phyloP scores from a whole-genome alignment of 2,797 vertebrate species.

The Oophaga sylvatica region DNA sequence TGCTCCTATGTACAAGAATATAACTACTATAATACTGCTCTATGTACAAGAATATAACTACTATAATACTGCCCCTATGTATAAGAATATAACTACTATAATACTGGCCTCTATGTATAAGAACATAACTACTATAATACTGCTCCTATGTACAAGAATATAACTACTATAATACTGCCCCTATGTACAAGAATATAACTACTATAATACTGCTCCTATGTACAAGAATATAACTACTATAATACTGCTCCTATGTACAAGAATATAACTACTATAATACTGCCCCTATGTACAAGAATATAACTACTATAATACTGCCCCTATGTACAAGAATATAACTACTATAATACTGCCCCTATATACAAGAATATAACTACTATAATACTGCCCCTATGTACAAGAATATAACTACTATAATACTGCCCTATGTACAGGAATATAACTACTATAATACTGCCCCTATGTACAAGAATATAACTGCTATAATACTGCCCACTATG shows the following conservation, averaged over 20 bases:
- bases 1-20: slow-evolving; percentile 5
- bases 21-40: slow-evolving; percentile 10
- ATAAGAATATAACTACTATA: slow-evolving; percentile 16
- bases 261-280: slow-evolving; percentile 19
- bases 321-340: not conserved
- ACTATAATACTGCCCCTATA: not conserved
- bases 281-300: slow-evolving; percentile 1
- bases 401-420: slow-evolving; percentile 19
- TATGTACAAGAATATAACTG: not conserved
- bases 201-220: not conserved
- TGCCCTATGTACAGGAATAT: slow-evolving; percentile 1
- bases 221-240: slow-evolving; percentile 16
- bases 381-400: slow-evolving; percentile 13
- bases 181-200: not conserved
- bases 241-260: slow-evolving; percentile 10
- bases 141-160: slow-evolving; percentile 5
- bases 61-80: not conserved
- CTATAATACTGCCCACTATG: not conserved
- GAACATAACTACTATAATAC: slow-evolving; percentile 17
- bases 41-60: not conserved
- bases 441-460: slow-evolving; percentile 8
- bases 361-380: slow-evolving; percentile 16
- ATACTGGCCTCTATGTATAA: slow-evolving; percentile 6
- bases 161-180: slow-evolving; percentile 8
- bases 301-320: slow-evolving; percentile 8